Evolutionary conservation across 2,113 vertebrate genomes (phyloP).

Genomic region (Hippocampus barbouri): DNA sequence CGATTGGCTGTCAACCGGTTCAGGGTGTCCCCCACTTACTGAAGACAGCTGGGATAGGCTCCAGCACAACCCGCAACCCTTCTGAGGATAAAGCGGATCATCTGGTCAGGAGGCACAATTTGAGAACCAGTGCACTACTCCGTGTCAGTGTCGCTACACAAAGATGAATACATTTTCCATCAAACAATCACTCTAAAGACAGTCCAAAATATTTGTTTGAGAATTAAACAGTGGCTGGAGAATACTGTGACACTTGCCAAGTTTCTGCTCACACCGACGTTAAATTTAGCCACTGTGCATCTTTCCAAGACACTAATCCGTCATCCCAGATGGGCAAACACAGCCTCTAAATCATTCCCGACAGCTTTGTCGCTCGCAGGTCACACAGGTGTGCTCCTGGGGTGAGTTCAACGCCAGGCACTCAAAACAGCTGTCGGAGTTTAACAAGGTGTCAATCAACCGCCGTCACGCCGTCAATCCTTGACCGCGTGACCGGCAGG

Average conservation of each 20-base stretch:
- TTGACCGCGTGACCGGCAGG: not conserved
- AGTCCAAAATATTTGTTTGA: too few species aligned
- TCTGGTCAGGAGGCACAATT: too few species aligned
- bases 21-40: too few species aligned
- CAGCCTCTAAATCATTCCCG: not conserved
- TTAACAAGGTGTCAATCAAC: not conserved
- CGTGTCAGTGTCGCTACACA: too few species aligned
- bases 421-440: not conserved
- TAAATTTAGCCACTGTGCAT: not conserved
- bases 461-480: not conserved
- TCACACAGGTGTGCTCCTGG: not conserved
- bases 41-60: too few species aligned
- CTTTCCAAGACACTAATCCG: not conserved
- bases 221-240: not conserved
- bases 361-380: not conserved
- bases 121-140: too few species aligned
- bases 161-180: too few species aligned
- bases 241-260: not conserved
- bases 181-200: too few species aligned
- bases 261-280: not conserved
- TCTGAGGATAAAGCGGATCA: too few species aligned
- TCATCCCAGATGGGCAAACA: not conserved
- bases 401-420: not conserved
- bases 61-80: too few species aligned
- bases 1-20: too few species aligned